Evolutionary conservation across 2,113 vertebrate genomes (phyloP).

Genomic region (Actinemys pallida): DNA sequence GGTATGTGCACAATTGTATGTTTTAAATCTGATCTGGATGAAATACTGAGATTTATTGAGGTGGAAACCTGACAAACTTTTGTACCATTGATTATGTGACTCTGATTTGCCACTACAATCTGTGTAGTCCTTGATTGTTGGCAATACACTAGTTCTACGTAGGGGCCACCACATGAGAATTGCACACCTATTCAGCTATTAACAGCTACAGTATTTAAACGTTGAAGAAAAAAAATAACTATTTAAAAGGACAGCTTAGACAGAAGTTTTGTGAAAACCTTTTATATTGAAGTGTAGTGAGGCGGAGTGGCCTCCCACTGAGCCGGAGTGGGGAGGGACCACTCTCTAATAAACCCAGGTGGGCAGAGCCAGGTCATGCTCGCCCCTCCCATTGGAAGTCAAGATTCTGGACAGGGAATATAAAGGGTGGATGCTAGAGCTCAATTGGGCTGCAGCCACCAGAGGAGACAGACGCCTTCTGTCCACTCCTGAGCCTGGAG

Average conservation of each 20-base stretch:
- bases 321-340: no score
- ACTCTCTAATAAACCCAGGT: no score
- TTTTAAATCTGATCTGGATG: background rate
- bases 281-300: background rate
- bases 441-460: no score
- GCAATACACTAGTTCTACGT: background rate
- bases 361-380: no score
- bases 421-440: no score
- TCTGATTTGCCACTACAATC: background rate
- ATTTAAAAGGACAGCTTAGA: no score
- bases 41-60: background rate
- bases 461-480: no score
- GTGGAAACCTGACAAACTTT: background rate
- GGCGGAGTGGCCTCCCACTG: no score
- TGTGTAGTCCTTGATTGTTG: background rate
- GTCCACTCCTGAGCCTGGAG: no score
- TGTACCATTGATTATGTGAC: background rate
- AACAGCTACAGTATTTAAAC: background rate
- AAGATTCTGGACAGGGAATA: no score
- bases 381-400: no score
- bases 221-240: background rate
- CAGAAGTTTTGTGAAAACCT: background rate
- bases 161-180: background rate
- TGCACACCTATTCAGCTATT: background rate
- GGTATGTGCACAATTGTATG: background rate